These are phyloP conservation scores for Clupea harengus DNA, from an alignment of 2,113 vertebrate genomes.

Conservation along the genomic window DNA sequence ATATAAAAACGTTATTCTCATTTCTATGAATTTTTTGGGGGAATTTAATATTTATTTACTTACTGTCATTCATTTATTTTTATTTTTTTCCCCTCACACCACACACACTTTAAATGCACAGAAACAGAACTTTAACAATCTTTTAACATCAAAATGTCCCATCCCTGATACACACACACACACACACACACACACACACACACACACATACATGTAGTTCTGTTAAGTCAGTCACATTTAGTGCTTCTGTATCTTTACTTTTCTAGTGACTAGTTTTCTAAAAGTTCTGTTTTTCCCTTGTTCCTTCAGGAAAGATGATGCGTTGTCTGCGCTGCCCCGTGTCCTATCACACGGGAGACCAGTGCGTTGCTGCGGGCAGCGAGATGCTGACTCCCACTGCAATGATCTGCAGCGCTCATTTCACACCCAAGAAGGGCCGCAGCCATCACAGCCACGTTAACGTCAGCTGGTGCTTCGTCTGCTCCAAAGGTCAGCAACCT, in stretches of 20 bases:
- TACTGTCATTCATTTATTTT: too few species aligned
- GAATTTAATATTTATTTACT: too few species aligned
- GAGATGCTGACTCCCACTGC: conserved; percentile 81
- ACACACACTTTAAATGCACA: too few species aligned
- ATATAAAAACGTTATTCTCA: too few species aligned
- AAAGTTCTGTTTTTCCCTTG: neutral
- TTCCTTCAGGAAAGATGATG: conserved; percentile 82
- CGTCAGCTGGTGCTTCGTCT: conserved; percentile 99
- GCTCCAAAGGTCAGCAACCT: conserved; percentile 85
- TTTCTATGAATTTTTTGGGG: too few species aligned
- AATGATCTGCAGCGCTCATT: conserved; percentile 91
- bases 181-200: neutral
- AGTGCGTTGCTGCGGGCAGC: conserved; percentile 89
- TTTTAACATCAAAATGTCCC: too few species aligned
- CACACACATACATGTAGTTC: neutral
- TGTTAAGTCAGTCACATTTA: too few species aligned
- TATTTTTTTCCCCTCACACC: too few species aligned
- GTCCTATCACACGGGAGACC: conserved; percentile 87
- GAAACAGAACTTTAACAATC: too few species aligned
- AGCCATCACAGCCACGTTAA: conserved; percentile 94
- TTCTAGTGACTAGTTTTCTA: neutral
- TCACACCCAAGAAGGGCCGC: conserved; percentile 87
- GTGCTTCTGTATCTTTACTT: too few species aligned
- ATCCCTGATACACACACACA: neutral
- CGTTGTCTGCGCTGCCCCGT: conserved; percentile 95